These are phyloP conservation scores for Watersipora subatra DNA, from an alignment of 1,140 invertebrate species.

Conservation along the genomic window DNA sequence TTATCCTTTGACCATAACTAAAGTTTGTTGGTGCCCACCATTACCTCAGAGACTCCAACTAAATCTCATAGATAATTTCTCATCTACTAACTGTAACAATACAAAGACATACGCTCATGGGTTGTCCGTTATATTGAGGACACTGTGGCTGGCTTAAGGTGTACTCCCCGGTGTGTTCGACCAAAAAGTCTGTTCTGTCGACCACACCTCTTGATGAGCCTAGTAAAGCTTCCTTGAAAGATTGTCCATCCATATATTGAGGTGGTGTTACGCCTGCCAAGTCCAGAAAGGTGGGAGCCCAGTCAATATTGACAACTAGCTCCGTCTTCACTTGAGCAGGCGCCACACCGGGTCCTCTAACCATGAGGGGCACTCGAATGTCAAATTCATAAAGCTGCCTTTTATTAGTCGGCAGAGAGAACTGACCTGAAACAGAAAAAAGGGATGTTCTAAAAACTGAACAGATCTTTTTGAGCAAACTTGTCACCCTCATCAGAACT, in stretches of 20 bases:
- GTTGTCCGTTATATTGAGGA: slow-evolving; percentile 23
- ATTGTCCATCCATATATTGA: slow-evolving; percentile 51
- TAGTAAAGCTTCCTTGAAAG: background rate
- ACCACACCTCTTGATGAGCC: background rate
- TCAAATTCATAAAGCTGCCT: slow-evolving; percentile 77
- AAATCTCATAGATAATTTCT: too few relatives aligned
- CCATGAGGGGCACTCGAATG: slow-evolving; percentile 63
- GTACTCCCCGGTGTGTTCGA: slow-evolving; percentile 67
- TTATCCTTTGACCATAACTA: too few relatives aligned
- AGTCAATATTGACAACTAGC: slow-evolving; percentile 60
- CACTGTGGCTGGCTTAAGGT: slow-evolving; percentile 35
- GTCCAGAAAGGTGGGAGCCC: slow-evolving; percentile 64
- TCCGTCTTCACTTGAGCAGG: slow-evolving; percentile 34
- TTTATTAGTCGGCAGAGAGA: slow-evolving; percentile 70
- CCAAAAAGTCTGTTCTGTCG: slow-evolving; percentile 43
- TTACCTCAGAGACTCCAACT: too few relatives aligned
- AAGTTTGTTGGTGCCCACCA: too few relatives aligned
- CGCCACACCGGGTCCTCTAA: slow-evolving; percentile 57
- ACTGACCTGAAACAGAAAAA: slow-evolving; percentile 64
- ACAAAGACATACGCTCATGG: slow-evolving; percentile 28
- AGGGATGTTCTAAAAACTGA: too few relatives aligned
- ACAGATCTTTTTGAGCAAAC: too few relatives aligned
- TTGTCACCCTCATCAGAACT: too few relatives aligned
- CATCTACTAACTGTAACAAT: too few relatives aligned
- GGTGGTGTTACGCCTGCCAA: slow-evolving; percentile 47